phyloP scores from a whole-genome alignment of 2,797 vertebrate species.

The Melanogrammus aeglefinus region DNA sequence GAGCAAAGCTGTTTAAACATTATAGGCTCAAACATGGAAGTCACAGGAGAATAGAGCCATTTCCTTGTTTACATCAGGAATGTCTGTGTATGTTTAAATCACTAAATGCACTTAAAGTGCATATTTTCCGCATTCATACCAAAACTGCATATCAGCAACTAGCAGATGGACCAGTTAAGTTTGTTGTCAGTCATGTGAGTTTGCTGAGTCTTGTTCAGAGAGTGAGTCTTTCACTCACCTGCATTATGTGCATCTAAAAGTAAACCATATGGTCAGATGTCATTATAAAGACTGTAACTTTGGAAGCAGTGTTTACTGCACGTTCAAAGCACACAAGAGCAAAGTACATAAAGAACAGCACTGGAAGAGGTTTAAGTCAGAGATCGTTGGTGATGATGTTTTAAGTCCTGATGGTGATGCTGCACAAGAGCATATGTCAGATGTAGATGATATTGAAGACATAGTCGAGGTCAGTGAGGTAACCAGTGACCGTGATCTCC shows the following conservation, averaged over 20 bases:
- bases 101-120: constrained; percentile 15
- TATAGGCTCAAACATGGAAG: constrained; percentile 21
- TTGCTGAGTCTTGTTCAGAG: constrained; percentile 15
- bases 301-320: constrained; percentile 33
- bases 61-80: constrained; percentile 34
- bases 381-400: constrained; percentile 23
- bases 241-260: constrained; percentile 26
- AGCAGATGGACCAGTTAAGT: not conserved
- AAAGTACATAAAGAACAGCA: constrained; percentile 27
- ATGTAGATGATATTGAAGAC: not conserved
- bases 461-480: constrained; percentile 24
- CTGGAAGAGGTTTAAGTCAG: constrained; percentile 34
- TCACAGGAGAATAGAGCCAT: constrained; percentile 19
- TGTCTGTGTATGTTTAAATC: constrained; percentile 26
- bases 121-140: constrained; percentile 7
- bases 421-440: constrained; percentile 24
- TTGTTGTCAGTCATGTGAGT: constrained; percentile 9
- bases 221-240: constrained; percentile 25
- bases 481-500: constrained; percentile 18
- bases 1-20: constrained; percentile 4
- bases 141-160: not conserved
- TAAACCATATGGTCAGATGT: constrained; percentile 30
- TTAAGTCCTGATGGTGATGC: not conserved
- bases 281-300: constrained; percentile 37
- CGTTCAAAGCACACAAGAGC: constrained; percentile 41